A percentile compares a stretch with the other conserved stretches of the same genome.
Evolutionary conservation across 1,140 invertebrate species (phyloP).

Genomic region (Calliphora vicina): DNA sequence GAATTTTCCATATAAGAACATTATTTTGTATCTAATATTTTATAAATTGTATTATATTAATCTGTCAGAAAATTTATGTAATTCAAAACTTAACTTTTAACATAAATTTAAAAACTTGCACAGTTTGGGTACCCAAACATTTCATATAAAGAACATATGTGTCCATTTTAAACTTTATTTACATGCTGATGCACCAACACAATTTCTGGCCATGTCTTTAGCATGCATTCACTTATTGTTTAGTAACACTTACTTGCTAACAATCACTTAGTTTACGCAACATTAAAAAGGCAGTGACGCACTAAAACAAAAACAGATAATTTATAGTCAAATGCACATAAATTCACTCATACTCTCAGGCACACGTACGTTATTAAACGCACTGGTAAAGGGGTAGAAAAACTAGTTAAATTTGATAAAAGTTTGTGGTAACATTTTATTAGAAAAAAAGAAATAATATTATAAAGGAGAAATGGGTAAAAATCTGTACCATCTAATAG

Average conservation of each 20-base stretch:
- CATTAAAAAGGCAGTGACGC: constrained; percentile 19
- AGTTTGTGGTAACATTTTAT: background rate
- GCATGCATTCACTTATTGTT: background rate
- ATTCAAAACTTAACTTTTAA: too few relatives aligned
- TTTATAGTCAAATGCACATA: background rate
- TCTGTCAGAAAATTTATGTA: too few relatives aligned
- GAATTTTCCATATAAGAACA: too few relatives aligned
- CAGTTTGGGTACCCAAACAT: too few relatives aligned
- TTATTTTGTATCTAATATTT: too few relatives aligned
- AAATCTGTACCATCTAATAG: too few relatives aligned
- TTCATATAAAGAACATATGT: too few relatives aligned
- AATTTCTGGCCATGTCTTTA: background rate
- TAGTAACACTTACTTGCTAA: background rate
- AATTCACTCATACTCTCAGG: background rate
- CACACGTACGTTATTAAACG: background rate
- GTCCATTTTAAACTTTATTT: too few relatives aligned
- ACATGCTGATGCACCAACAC: background rate
- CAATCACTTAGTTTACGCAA: background rate
- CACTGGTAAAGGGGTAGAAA: background rate
- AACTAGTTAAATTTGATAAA: background rate
- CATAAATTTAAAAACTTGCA: too few relatives aligned
- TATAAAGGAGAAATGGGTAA: too few relatives aligned
- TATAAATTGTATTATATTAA: too few relatives aligned
- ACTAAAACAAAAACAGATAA: constrained; percentile 5
- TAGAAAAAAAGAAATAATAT: too few relatives aligned